Percentiles rank a stretch among this genome's conserved stretches.
Conservation (phyloP, 2,797 vertebrate genomes). For the Peromyscus attwateri region DNA sequence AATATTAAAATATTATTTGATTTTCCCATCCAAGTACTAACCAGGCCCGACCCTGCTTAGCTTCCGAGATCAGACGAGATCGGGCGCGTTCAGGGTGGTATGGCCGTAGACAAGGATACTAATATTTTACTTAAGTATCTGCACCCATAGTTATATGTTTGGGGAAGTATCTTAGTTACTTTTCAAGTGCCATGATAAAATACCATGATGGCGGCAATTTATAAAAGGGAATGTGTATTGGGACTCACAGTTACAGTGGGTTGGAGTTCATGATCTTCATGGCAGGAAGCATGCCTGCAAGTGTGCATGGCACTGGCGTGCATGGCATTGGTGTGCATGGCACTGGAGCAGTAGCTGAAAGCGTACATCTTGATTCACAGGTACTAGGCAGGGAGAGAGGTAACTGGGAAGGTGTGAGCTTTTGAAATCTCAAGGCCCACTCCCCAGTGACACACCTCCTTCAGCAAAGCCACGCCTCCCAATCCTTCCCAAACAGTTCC, state of each 20-base stretch:
- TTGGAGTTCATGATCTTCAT: neutral
- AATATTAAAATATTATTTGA: neutral
- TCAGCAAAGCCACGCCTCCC: neutral
- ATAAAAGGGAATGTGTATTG: neutral
- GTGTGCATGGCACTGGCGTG: no score
- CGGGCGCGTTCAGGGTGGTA: no score
- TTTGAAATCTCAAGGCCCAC: neutral
- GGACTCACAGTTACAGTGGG: neutral
- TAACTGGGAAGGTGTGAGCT: neutral
- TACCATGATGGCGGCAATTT: neutral
- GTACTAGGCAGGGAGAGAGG: neutral
- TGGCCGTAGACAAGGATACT: no score
- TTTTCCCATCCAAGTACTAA: no score
- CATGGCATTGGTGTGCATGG: no score
- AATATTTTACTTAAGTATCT: constrained; percentile 26
- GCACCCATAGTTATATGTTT: neutral
- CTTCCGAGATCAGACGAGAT: no score
- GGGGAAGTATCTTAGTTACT: neutral
- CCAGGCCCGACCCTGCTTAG: no score
- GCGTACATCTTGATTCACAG: neutral
- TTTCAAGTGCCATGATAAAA: neutral
- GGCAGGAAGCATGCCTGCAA: neutral
- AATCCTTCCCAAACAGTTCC: neutral
- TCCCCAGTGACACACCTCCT: neutral
- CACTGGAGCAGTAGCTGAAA: neutral